phyloP scores from a whole-genome alignment of 1,140 invertebrate species.

The Meloidogyne floridensis region DNA sequence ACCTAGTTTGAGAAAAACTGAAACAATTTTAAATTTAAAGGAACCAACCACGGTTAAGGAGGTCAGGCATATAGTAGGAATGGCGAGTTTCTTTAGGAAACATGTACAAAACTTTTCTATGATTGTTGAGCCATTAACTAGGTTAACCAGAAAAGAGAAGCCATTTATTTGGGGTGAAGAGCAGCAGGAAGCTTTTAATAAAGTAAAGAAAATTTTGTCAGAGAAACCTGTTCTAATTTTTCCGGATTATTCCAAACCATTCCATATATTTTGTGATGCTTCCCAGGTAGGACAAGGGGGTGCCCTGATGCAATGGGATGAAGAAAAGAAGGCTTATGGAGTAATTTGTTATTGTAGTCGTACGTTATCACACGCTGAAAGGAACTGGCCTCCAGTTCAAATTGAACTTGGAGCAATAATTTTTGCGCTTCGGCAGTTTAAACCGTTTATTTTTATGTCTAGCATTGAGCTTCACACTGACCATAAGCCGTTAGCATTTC shows the following conservation, averaged over 20 bases:
- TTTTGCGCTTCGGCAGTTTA: neutral
- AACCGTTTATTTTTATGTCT: slow-evolving; percentile 1
- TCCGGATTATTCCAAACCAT: slow-evolving; percentile 18
- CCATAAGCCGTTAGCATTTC: slow-evolving; percentile 17
- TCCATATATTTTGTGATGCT: slow-evolving; percentile 26
- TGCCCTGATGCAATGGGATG: slow-evolving; percentile 11
- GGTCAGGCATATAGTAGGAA: neutral
- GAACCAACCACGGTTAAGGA: neutral
- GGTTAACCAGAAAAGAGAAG: neutral
- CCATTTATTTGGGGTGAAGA: slow-evolving; percentile 6
- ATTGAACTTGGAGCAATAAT: slow-evolving; percentile 5
- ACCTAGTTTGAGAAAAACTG: neutral
- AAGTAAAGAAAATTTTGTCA: neutral
- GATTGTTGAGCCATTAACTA: slow-evolving; percentile 21
- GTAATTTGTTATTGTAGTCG: slow-evolving; percentile 23
- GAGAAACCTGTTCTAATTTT: neutral
- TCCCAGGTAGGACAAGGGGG: slow-evolving; percentile 6
- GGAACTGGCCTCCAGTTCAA: slow-evolving; percentile 12
- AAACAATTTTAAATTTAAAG: neutral
- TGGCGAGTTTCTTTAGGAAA: slow-evolving; percentile 10
- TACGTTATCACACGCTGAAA: slow-evolving; percentile 20
- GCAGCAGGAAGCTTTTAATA: slow-evolving; percentile 21
- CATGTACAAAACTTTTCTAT: slow-evolving; percentile 13
- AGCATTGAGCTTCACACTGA: slow-evolving; percentile 25
- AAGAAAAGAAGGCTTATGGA: neutral